phyloP scores from a whole-genome alignment of 1,140 invertebrate species.

The Drosophila pandora region DNA sequence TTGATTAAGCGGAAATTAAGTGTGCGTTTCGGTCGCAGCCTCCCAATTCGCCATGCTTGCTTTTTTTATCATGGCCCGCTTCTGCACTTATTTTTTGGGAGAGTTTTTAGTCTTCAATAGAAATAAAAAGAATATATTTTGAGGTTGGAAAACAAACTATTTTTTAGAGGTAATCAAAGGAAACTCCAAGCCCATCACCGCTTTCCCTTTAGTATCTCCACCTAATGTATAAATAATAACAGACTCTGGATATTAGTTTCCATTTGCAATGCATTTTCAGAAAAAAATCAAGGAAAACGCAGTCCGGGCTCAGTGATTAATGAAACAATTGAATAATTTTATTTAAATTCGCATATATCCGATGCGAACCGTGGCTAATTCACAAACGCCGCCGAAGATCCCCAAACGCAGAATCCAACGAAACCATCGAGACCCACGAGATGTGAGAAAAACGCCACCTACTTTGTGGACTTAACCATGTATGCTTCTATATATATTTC shows the following conservation, averaged over 20 bases:
- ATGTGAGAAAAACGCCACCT: conserved; percentile 80
- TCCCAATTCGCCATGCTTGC: conserved; percentile 60
- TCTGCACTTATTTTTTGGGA: conserved; percentile 21
- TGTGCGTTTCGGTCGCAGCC: conserved; percentile 55
- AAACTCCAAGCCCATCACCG: neutral
- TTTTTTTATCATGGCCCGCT: conserved; percentile 26
- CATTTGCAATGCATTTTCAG: conserved; percentile 50
- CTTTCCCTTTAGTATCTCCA: neutral
- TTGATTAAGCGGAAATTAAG: conserved; percentile 81
- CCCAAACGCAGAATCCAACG: conserved; percentile 24
- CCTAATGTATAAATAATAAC: conserved; percentile 44
- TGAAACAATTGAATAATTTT: conserved; percentile 75
- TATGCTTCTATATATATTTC: conserved; percentile 1
- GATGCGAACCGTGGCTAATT: conserved; percentile 71
- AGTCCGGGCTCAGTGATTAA: conserved; percentile 61
- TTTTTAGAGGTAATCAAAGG: neutral
- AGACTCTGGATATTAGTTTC: conserved; percentile 43
- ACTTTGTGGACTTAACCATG: conserved; percentile 35
- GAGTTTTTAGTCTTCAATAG: neutral
- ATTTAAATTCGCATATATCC: conserved; percentile 81
- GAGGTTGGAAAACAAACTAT: neutral
- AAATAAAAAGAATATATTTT: neutral
- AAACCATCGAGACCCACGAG: conserved; percentile 8
- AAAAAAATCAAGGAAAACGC: conserved; percentile 14
- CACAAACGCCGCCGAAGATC: conserved; percentile 67